Percentiles rank a stretch among this genome's conserved stretches.
phyloP scores from a whole-genome alignment of 2,113 vertebrate genomes.

The Gobiocypris rarus region DNA sequence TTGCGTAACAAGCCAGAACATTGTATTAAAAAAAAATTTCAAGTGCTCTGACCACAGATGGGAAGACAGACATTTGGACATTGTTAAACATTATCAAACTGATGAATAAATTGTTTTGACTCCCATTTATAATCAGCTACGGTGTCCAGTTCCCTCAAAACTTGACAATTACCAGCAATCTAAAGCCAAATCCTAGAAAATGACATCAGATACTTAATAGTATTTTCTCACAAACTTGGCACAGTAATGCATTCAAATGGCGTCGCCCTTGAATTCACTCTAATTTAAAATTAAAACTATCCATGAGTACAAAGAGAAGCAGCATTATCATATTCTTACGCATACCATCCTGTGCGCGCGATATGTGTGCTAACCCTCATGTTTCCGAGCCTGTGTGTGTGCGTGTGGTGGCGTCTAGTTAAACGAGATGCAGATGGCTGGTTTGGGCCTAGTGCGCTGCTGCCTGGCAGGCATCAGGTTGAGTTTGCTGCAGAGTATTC shows the following conservation, averaged over 20 bases:
- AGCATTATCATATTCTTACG: conserved; percentile 59
- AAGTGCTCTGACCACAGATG: neutral
- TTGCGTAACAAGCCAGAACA: neutral
- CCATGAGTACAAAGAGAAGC: conserved; percentile 29
- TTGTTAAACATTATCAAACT: conserved; percentile 16
- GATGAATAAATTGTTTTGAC: conserved; percentile 20
- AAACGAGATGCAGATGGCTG: conserved; percentile 64
- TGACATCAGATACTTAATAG: conserved; percentile 1
- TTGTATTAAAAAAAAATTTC: conserved; percentile 5
- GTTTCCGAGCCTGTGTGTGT: conserved; percentile 8
- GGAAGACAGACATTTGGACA: conserved; percentile 18
- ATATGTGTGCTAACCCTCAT: conserved; percentile 12
- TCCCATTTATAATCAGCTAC: conserved; percentile 13
- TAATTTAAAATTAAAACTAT: neutral
- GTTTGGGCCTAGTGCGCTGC: conserved; percentile 36
- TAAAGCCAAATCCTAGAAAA: neutral
- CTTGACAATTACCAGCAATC: conserved; percentile 6
- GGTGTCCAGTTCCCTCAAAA: neutral
- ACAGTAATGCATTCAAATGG: neutral
- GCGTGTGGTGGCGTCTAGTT: conserved; percentile 34
- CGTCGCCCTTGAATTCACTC: neutral
- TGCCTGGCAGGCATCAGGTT: conserved; percentile 58
- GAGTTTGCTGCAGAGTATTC: conserved; percentile 44
- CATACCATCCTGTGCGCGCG: conserved; percentile 36
- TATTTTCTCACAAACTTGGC: conserved; percentile 15